These are phyloP conservation scores for Trichonephila clavipes DNA, from an alignment of 1,140 invertebrate species.

Conservation along the genomic window DNA sequence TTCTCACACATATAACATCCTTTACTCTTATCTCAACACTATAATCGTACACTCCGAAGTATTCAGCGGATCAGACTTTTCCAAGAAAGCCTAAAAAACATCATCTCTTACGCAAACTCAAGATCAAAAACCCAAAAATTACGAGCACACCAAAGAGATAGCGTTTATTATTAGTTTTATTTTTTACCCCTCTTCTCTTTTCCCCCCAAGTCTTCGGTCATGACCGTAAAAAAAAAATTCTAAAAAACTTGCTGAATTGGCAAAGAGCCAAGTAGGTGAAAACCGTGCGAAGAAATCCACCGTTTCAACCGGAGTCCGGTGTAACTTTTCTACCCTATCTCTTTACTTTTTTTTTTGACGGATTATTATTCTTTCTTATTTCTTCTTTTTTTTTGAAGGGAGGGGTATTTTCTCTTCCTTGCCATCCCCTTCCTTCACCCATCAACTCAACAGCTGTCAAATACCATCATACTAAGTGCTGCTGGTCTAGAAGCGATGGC, in stretches of 20 bases:
- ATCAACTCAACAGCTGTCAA: slow-evolving; percentile 20
- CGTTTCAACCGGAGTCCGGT: background rate
- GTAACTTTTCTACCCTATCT: slow-evolving; percentile 8
- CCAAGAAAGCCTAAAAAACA: background rate
- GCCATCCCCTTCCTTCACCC: background rate
- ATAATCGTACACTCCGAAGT: background rate
- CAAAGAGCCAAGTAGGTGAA: slow-evolving; percentile 20
- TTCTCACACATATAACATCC: background rate
- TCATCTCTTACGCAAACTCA: slow-evolving; percentile 1
- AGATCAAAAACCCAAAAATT: background rate
- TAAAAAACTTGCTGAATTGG: background rate
- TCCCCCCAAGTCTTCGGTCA: background rate
- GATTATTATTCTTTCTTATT: background rate
- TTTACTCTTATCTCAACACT: background rate
- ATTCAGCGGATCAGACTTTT: background rate
- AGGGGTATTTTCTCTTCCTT: background rate
- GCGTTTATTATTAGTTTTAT: slow-evolving; percentile 11
- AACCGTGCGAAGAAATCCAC: slow-evolving; percentile 16
- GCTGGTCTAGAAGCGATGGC: background rate
- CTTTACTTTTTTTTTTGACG: background rate
- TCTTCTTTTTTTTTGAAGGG: background rate
- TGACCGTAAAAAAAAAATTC: background rate
- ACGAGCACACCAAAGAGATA: slow-evolving; percentile 14
- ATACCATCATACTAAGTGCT: background rate
- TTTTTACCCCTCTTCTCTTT: background rate